Evolutionary conservation across 2,888 invertebrate genomes (phyloP).

Genomic region (Caenorhabditis auriculariae): DNA sequence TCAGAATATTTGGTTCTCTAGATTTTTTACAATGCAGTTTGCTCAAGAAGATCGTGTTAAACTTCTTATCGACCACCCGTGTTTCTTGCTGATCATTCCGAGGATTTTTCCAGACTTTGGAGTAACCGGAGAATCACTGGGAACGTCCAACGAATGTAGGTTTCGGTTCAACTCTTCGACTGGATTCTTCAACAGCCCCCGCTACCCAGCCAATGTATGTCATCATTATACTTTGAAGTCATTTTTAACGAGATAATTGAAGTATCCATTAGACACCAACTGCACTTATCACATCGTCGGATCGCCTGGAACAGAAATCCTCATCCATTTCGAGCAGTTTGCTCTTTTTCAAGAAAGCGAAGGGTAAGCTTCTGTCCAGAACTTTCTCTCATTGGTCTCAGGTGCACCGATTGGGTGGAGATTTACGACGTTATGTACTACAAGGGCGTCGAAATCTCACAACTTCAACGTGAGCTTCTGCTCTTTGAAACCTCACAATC

Average conservation of each 20-base stretch:
- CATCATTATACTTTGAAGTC: neutral
- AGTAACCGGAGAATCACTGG: conserved; percentile 65
- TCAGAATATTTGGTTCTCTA: too few relatives aligned
- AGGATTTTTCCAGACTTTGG: conserved; percentile 65
- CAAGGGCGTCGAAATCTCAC: conserved; percentile 27
- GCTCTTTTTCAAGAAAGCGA: conserved; percentile 41
- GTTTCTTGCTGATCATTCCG: too few relatives aligned
- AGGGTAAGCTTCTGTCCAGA: conserved; percentile 8
- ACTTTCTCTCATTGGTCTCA: conserved; percentile 9
- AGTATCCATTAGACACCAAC: conserved; percentile 65
- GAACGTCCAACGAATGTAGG: conserved; percentile 65
- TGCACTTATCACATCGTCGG: conserved; percentile 67
- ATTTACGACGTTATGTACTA: conserved; percentile 56
- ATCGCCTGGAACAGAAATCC: conserved; percentile 52
- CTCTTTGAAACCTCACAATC: neutral
- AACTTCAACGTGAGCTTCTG: conserved; percentile 8
- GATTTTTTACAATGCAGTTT: too few relatives aligned
- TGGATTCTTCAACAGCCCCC: conserved; percentile 67
- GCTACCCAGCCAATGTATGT: conserved; percentile 60
- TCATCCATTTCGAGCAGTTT: conserved; percentile 61
- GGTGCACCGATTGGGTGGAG: conserved; percentile 59
- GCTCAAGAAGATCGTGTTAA: too few relatives aligned
- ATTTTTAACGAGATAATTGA: conserved; percentile 9
- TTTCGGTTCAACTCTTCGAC: conserved; percentile 63
- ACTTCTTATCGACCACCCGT: too few relatives aligned